Evolutionary conservation across 2,797 vertebrate species (phyloP), one percentile per base, ranked within the genome.

Genomic region (Sciurus carolinensis): DNA sequence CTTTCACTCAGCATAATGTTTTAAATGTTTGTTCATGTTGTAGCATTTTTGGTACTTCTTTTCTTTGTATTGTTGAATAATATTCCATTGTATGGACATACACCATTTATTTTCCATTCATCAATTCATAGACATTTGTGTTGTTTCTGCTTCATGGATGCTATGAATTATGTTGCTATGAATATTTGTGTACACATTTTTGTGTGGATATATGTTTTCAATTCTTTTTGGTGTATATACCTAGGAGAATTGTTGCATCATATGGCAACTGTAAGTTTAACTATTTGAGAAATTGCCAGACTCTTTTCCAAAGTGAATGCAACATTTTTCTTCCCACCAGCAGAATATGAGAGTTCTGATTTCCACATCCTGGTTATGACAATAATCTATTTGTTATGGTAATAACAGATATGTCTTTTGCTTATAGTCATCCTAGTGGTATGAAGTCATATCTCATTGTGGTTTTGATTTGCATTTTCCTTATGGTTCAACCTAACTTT

Each of bases 381-480:
- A 80, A 90, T 22, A 76, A 54, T 18, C 28, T 26, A 20, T 42
- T 94, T 95, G 69, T 85, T 94, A 47, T n/a, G 22, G 36, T 67
- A 59, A 77, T 59, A 77, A 90, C 18, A 84, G 28, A 62, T 80
- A 14, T n/a, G 1, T 75, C 47, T 95, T 95, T 95, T 95, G 3
- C 59, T 75, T 76, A 81, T 33, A 87, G 44, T 12, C 50, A 94
- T 62, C n/a, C 62, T 80, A 15, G 22, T 77, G 69, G 47, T 93
- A 47, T 92, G 66, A 96, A 80, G 36, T 85, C 50, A 33, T 81
- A 71, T 75, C 59, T 79, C 64, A 93, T 26, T 81, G 57, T 91
- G 17, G 47, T 85, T 95, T 94, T 91, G 33, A 94, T 80, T 94
- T 88, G 52, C 33, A 82, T 90, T 97, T 91, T 93, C 59, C 64